These are phyloP conservation scores for Scaptomyza hsui DNA, from an alignment of 1,140 invertebrate species.

Conservation along the genomic window DNA sequence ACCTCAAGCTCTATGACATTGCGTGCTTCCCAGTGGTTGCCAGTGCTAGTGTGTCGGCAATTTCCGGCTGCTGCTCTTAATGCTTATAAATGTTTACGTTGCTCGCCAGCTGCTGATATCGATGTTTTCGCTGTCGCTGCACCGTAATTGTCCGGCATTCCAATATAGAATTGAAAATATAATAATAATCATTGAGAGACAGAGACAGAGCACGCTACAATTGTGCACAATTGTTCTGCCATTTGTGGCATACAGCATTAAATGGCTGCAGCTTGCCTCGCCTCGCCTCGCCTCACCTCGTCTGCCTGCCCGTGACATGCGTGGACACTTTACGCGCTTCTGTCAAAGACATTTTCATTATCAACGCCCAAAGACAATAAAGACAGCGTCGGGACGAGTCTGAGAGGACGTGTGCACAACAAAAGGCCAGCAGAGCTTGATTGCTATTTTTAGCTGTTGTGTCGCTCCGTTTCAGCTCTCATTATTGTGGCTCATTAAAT, in stretches of 20 bases:
- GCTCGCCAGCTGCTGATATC: not conserved
- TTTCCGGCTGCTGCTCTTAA: slow-evolving; percentile 69
- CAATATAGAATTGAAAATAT: slow-evolving; percentile 69
- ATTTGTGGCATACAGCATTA: slow-evolving; percentile 10
- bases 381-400: slow-evolving; percentile 3
- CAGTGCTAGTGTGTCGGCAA: slow-evolving; percentile 58
- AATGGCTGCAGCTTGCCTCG: slow-evolving; percentile 11
- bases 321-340: slow-evolving; percentile 9
- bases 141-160: slow-evolving; percentile 65
- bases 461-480: slow-evolving; percentile 38
- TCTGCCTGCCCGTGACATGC: slow-evolving; percentile 12
- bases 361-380: slow-evolving; percentile 18
- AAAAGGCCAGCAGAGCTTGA: slow-evolving; percentile 37
- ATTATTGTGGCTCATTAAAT: slow-evolving; percentile 78
- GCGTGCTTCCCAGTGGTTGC: not conserved
- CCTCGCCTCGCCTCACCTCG: slow-evolving; percentile 1
- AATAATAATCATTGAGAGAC: slow-evolving; percentile 28
- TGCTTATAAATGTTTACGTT: slow-evolving; percentile 72
- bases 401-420: slow-evolving; percentile 2
- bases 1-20: slow-evolving; percentile 3
- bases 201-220: slow-evolving; percentile 4
- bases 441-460: slow-evolving; percentile 63
- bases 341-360: slow-evolving; percentile 36
- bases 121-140: not conserved
- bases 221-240: slow-evolving; percentile 21